phyloP scores from a whole-genome alignment of 2,888 invertebrate species.

The Zootermopsis nevadensis region DNA sequence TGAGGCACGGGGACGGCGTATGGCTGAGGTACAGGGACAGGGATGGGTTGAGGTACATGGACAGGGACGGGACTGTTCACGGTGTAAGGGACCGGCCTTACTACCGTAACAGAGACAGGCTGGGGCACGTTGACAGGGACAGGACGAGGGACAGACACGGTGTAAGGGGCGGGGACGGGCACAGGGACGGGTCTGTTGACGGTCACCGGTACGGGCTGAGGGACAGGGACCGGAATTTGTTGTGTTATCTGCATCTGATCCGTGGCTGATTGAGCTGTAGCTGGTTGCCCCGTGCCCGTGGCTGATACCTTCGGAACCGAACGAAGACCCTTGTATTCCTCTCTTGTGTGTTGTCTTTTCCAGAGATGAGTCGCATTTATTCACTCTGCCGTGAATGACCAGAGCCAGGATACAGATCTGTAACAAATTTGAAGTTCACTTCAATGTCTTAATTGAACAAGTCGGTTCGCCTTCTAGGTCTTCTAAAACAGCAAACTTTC shows the following conservation, averaged over 20 bases:
- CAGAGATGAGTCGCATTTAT: not conserved
- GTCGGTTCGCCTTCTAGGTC: too few relatives aligned
- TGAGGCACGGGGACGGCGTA: slow-evolving; percentile 17
- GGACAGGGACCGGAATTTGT: slow-evolving; percentile 1
- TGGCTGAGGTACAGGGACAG: slow-evolving; percentile 9
- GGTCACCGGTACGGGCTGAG: slow-evolving; percentile 28
- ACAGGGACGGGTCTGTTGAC: slow-evolving; percentile 26
- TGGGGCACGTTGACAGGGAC: not conserved
- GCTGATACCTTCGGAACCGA: not conserved
- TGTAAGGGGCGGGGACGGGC: slow-evolving; percentile 12
- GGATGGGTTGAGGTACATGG: slow-evolving; percentile 9
- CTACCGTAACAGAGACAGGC: not conserved
- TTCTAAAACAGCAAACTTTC: too few relatives aligned
- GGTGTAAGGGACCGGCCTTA: slow-evolving; percentile 18
- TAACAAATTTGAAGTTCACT: too few relatives aligned
- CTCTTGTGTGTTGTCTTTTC: not conserved
- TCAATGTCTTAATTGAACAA: too few relatives aligned
- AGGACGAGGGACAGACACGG: not conserved
- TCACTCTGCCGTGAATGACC: not conserved
- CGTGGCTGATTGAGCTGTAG: not conserved
- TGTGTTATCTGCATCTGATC: not conserved
- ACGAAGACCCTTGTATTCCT: not conserved
- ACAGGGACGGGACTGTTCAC: slow-evolving; percentile 3
- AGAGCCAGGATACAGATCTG: not conserved
- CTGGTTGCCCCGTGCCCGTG: not conserved